These are phyloP conservation scores for Rafetus swinhoei DNA, from an alignment of 2,113 vertebrate genomes.

Conservation along the genomic window DNA sequence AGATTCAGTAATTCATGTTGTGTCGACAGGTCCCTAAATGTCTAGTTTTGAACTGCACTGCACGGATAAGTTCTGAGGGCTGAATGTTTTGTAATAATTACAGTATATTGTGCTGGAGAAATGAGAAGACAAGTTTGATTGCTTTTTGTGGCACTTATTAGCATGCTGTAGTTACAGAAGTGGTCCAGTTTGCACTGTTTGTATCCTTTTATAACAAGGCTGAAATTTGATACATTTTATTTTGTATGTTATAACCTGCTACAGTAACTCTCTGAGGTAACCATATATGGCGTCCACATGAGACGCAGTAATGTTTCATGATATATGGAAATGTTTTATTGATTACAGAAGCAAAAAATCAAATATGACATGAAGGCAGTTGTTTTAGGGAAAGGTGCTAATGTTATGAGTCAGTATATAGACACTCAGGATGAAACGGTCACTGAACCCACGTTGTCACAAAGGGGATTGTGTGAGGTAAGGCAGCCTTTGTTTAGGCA, in stretches of 20 bases:
- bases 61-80: background rate
- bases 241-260: background rate
- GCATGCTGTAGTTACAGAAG: background rate
- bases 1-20: fast-evolving
- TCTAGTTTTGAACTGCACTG: background rate
- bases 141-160: background rate
- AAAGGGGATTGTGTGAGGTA: background rate
- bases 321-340: constrained; percentile 7
- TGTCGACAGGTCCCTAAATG: background rate
- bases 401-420: background rate
- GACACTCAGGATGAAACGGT: background rate
- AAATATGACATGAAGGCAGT: background rate
- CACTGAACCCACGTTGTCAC: background rate
- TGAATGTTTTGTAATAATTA: background rate
- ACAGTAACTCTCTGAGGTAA: constrained; percentile 4
- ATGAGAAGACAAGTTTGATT: constrained; percentile 20
- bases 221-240: background rate
- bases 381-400: background rate
- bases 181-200: background rate
- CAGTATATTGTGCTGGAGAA: constrained; percentile 2
- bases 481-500: background rate
- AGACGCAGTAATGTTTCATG: background rate
- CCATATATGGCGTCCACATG: background rate
- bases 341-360: background rate
- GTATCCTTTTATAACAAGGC: background rate